phyloP scores from a whole-genome alignment of 2,888 invertebrate species.

The Catocala fraxini region DNA sequence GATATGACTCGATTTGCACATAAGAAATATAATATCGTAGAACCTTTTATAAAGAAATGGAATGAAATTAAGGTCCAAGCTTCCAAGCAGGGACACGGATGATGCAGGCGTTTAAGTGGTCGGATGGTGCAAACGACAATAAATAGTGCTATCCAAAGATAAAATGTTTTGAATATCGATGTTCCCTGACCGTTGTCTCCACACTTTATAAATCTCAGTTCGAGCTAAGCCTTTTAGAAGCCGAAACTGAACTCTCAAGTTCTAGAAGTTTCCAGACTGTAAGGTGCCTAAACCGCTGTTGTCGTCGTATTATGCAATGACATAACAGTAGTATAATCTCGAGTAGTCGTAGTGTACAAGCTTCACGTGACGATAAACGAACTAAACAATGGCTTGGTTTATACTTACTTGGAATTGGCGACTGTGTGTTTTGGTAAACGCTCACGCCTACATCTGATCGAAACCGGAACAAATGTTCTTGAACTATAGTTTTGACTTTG shows the following conservation, averaged over 20 bases:
- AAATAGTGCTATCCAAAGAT: no score
- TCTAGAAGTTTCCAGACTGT: slow-evolving; percentile 21
- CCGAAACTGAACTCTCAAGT: background rate
- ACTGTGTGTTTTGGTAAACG: slow-evolving; percentile 50
- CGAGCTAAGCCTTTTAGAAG: no score
- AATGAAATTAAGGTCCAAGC: no score
- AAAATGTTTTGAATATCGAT: no score
- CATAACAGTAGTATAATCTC: slow-evolving; percentile 37
- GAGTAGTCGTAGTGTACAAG: slow-evolving; percentile 27
- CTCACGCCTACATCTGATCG: slow-evolving; percentile 49
- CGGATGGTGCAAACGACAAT: no score
- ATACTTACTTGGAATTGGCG: slow-evolving; percentile 2
- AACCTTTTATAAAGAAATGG: no score
- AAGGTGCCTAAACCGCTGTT: slow-evolving; percentile 32
- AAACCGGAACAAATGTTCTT: slow-evolving; percentile 46
- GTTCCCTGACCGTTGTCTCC: no score
- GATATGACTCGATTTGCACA: no score
- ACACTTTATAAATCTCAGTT: background rate
- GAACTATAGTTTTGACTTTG: slow-evolving; percentile 20
- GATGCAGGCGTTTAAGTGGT: no score
- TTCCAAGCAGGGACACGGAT: no score
- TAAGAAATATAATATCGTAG: no score
- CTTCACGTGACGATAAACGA: slow-evolving; percentile 60
- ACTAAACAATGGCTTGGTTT: slow-evolving; percentile 62
- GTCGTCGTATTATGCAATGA: slow-evolving; percentile 43